Conservation (phyloP, 2,797 vertebrate genomes). For the Mus spretus region DNA sequence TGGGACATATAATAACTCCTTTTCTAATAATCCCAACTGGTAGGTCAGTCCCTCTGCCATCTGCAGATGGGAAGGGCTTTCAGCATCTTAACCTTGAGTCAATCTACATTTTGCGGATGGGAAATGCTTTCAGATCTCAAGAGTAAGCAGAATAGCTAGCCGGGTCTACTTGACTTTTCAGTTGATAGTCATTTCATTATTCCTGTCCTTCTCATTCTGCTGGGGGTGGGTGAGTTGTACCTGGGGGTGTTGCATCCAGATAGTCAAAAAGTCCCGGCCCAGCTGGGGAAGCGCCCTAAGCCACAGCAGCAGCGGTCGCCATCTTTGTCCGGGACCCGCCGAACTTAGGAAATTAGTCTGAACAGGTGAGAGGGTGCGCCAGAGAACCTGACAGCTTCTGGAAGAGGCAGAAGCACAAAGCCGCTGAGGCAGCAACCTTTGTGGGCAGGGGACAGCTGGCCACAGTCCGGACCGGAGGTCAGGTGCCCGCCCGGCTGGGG, state of each 20-base stretch:
- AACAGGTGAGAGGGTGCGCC: too few relatives aligned
- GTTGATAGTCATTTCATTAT: not conserved
- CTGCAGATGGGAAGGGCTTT: constrained; percentile 10
- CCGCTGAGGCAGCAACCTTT: too few relatives aligned
- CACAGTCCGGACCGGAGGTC: too few relatives aligned
- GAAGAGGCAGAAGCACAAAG: too few relatives aligned
- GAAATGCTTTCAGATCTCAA: constrained; percentile 31
- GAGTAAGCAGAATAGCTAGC: not conserved
- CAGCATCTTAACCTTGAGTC: not conserved
- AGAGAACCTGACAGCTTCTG: too few relatives aligned
- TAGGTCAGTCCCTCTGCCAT: not conserved
- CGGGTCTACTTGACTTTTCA: constrained; percentile 19
- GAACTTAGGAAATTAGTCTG: too few relatives aligned
- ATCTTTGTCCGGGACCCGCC: too few relatives aligned
- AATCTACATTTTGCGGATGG: not conserved
- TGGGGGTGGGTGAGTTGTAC: too few relatives aligned
- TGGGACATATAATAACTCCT: not conserved
- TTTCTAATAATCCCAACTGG: not conserved
- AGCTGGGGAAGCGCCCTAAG: too few relatives aligned
- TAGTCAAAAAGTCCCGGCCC: not conserved
- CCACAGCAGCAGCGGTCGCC: too few relatives aligned
- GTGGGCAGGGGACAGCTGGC: too few relatives aligned
- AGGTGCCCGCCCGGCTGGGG: too few relatives aligned
- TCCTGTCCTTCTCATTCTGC: not conserved
- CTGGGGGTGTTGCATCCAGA: not conserved